These are phyloP conservation scores for Hoplodrina ambigua DNA, from an alignment of 2,888 invertebrate genomes.

Conservation along the genomic window DNA sequence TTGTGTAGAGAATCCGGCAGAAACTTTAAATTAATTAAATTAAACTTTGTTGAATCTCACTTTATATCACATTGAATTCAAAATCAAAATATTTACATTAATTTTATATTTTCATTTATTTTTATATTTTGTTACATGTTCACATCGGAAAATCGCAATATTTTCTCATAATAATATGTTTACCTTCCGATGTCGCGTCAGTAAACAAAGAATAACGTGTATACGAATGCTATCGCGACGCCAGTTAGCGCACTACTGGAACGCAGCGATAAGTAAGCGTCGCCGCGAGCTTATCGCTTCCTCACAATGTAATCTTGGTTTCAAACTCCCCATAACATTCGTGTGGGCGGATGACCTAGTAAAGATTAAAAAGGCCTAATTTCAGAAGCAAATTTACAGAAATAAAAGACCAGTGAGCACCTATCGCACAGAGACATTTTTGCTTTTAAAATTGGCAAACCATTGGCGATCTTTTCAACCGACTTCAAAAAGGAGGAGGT, in stretches of 20 bases:
- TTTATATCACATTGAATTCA: not conserved
- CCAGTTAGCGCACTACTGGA: constrained; percentile 25
- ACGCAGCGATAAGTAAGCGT: constrained; percentile 16
- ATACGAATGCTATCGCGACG: constrained; percentile 2
- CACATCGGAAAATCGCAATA: too few relatives aligned
- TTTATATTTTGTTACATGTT: not conserved
- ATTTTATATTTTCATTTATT: too few relatives aligned
- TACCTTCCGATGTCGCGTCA: not conserved
- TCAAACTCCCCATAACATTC: constrained; percentile 3
- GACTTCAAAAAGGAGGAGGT: too few relatives aligned
- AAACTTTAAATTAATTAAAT: not conserved
- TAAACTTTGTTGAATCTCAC: not conserved
- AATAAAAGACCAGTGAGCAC: too few relatives aligned
- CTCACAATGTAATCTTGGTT: constrained; percentile 18
- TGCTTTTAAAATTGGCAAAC: too few relatives aligned
- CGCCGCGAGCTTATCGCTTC: constrained; percentile 27
- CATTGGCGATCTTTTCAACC: too few relatives aligned
- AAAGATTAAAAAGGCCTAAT: not conserved
- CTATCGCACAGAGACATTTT: too few relatives aligned
- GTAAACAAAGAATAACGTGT: not conserved
- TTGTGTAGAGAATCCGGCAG: accelerated
- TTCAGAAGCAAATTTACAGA: too few relatives aligned
- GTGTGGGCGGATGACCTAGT: not conserved
- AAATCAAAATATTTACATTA: not conserved
- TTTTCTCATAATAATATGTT: not conserved